Evolutionary conservation across 1,140 invertebrate species (phyloP), one percentile per base, ranked within the genome.

Genomic region (Solenopsis invicta): DNA sequence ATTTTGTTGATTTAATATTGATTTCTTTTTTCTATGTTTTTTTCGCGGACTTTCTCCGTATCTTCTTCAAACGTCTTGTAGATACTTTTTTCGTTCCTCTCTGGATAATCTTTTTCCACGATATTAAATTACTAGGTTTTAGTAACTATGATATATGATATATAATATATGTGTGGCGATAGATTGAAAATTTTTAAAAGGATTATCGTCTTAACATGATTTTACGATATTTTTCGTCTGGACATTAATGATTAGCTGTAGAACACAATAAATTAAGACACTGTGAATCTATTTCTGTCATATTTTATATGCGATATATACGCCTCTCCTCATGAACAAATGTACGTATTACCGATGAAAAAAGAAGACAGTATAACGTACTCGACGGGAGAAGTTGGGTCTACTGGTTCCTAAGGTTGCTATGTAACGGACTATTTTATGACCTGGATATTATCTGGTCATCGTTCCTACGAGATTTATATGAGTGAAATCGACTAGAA

Each of bases 371-470:
- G 64, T 4, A 48, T 69, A 69, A 71, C 41, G 64, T 71, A 81
- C 77, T 69, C 34, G 78, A 69, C 2, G 34, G 50, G 76, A 29
- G 12, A 56, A 71, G 61, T 16, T 37, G 66, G 66, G 41, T 74
- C 80, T 62, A 50, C 54, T 48, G 34, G 45, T 84, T 52, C 41
- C 41, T 48, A 85, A 85, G 62, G 82, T 77, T 66, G 45, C 74
- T 50, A 78, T 56, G 48, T 85, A 85, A 85, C 82, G 74, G 74
- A 78, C 82, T 64, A 76, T 85, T 85, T 85, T 85, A 85, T 67
- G 81, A 85, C 81, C 56, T 85, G 80, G 80, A 84, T 84, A 84
- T 84, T 84, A 84, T 84, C 80, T 84, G 80, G 54, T 75, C 54
- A 50, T 62, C 80, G 41, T 84, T 84, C 80, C 54, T 54, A 29